Base-by-base conservation (phyloP, 2,797 vertebrate species). In the Catostomus latipinnis region DNA sequence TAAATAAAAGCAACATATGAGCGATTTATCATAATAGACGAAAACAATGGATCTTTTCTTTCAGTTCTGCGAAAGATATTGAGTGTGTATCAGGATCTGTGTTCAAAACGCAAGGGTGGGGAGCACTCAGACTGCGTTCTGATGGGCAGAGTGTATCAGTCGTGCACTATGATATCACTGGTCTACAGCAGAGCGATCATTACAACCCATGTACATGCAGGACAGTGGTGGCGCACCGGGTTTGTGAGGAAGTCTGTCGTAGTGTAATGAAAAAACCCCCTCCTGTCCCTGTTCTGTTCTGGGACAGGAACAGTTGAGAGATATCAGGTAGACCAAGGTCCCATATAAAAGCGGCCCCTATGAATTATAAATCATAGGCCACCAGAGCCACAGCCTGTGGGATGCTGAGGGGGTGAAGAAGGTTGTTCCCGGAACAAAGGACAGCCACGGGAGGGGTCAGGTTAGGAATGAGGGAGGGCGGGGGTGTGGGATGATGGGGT, bases 351-450 rank as follows among this genome's bases (percentile, higher is more conserved):
- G 93, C 92, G 93, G 91, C 94, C 94, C 86, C 92, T 94, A 95
- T 95, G 94, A 95, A 95, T 95, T 94, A 95, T 95, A 94, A 94
- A 95, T 94, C 91, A 94, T 92, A 94, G 94, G 94, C 93, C 93
- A 94, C 91, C 87, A 91, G 92, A 94, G 94, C 91, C 94, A 94
- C 88, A 89, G 94, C 93, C 92, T 93, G 89, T 94, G 94, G 93
- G 94, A 94, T 91, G 85, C 88, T 85, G 88, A 88, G 82, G 86
- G 92, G 89, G 89, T 88, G 90, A 92, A 88, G 8, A 89, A 87
- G 91, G 92, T 90, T 91, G 90, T 95, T 95, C 94, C 93, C 87
- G 94, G 93, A 95, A 95, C 93, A 94, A 94, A 94, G 90, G 90
- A 92, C 86, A 88, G 82, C 77, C 56, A 82, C 61, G 87, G 92